phyloP scores from a whole-genome alignment of 2,888 invertebrate genomes.

The Globia sparganii region DNA sequence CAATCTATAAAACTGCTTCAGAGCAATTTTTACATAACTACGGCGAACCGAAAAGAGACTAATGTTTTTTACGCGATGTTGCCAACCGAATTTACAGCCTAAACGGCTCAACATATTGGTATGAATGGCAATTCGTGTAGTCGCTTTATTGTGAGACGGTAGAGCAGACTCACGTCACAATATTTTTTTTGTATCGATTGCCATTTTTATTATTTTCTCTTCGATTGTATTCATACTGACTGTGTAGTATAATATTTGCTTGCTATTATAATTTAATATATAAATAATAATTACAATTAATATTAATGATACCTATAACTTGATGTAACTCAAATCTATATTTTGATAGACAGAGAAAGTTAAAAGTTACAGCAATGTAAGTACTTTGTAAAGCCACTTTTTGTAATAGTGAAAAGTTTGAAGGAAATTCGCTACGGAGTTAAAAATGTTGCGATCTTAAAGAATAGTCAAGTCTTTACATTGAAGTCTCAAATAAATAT shows the following conservation, averaged over 20 bases:
- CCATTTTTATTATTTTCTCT: constrained; percentile 1
- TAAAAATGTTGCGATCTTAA: neutral
- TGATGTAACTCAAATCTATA: neutral
- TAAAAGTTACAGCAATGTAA: constrained; percentile 6
- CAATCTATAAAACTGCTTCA: constrained; percentile 69
- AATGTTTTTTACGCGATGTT: constrained; percentile 45
- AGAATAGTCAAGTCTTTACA: constrained; percentile 6
- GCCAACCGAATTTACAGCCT: constrained; percentile 46
- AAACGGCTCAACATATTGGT: constrained; percentile 41
- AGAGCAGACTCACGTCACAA: constrained; percentile 5
- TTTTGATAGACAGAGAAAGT: neutral
- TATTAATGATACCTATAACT: neutral
- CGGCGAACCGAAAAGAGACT: constrained; percentile 42
- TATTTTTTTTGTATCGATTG: constrained; percentile 30
- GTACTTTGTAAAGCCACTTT: constrained; percentile 7
- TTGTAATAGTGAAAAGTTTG: neutral
- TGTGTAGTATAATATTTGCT: neutral
- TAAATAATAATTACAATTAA: neutral
- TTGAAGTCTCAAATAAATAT: constrained; percentile 32
- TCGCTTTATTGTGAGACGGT: constrained; percentile 27
- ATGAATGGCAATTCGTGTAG: constrained; percentile 40
- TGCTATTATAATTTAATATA: neutral
- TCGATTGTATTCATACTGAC: neutral
- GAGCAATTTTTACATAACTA: constrained; percentile 65
- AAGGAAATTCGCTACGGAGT: neutral